Evolutionary conservation across 1,140 invertebrate genomes (phyloP).

Genomic region (Zaprionus kolodkinae): DNA sequence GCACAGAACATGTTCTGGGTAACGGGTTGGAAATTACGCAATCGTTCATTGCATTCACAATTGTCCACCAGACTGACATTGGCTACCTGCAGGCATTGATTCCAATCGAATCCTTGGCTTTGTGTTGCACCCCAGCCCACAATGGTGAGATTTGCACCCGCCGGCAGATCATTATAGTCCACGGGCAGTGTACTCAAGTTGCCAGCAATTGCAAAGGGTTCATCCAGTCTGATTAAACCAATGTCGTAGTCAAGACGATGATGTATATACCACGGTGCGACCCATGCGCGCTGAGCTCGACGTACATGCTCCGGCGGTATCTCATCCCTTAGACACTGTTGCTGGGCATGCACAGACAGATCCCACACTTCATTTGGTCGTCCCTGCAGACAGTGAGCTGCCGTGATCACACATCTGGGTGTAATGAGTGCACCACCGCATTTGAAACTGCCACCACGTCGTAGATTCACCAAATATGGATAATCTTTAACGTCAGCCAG

Average conservation of each 20-base stretch:
- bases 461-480: conserved; percentile 65
- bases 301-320: conserved; percentile 28
- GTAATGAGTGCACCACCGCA: conserved; percentile 67
- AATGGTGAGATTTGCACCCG: conserved; percentile 38
- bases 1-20: conserved; percentile 84
- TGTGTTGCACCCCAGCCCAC: conserved; percentile 55
- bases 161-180: conserved; percentile 54
- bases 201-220: conserved; percentile 33
- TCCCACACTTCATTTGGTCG: background rate
- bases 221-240: conserved; percentile 52
- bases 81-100: conserved; percentile 55
- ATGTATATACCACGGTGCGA: conserved; percentile 27
- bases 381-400: conserved; percentile 64
- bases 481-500: conserved; percentile 17
- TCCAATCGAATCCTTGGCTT: background rate
- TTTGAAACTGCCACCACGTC: conserved; percentile 27
- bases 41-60: conserved; percentile 3
- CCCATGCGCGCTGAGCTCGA: conserved; percentile 7
- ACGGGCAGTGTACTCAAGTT: conserved; percentile 23
- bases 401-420: conserved; percentile 71
- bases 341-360: conserved; percentile 54
- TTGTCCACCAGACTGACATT: conserved; percentile 19
- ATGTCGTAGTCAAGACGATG: conserved; percentile 55
- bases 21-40: background rate
- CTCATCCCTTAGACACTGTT: conserved; percentile 47